These are phyloP conservation scores for Ctenoplectra terminalis DNA, from an alignment of 1,140 invertebrate species.

Conservation along the genomic window DNA sequence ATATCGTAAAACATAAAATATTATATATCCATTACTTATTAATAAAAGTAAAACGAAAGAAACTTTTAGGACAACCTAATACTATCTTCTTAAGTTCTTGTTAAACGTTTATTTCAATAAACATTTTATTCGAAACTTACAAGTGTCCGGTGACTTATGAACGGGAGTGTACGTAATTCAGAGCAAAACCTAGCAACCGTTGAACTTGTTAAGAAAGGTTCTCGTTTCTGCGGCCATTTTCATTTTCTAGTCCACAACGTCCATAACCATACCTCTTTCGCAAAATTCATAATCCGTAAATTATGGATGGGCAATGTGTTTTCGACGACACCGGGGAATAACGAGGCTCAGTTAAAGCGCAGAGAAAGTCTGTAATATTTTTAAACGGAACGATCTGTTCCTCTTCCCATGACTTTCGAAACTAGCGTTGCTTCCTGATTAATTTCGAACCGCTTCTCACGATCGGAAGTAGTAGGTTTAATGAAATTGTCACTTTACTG, in stretches of 20 bases:
- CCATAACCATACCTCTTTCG: not conserved
- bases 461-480: not conserved
- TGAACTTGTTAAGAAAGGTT: not conserved
- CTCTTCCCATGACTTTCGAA: slow-evolving; percentile 48
- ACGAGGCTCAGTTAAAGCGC: slow-evolving; percentile 9
- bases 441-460: slow-evolving; percentile 21
- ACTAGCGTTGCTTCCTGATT: slow-evolving; percentile 23
- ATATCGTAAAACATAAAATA: too few relatives aligned
- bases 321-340: not conserved
- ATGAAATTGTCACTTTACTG: not conserved
- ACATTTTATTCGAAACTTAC: too few relatives aligned
- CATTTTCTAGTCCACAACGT: too few relatives aligned
- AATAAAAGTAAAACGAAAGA: too few relatives aligned
- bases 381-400: slow-evolving; percentile 36
- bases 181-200: not conserved
- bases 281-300: slow-evolving; percentile 8
- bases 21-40: too few relatives aligned
- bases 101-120: too few relatives aligned
- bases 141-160: too few relatives aligned
- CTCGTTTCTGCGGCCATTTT: slow-evolving; percentile 2
- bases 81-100: too few relatives aligned
- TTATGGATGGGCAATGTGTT: not conserved
- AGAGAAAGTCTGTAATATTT: slow-evolving; percentile 52
- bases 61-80: too few relatives aligned
- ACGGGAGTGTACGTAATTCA: not conserved